Evolutionary conservation across 2,797 vertebrate genomes (phyloP).

Genomic region (Tokudaia muenninki): DNA sequence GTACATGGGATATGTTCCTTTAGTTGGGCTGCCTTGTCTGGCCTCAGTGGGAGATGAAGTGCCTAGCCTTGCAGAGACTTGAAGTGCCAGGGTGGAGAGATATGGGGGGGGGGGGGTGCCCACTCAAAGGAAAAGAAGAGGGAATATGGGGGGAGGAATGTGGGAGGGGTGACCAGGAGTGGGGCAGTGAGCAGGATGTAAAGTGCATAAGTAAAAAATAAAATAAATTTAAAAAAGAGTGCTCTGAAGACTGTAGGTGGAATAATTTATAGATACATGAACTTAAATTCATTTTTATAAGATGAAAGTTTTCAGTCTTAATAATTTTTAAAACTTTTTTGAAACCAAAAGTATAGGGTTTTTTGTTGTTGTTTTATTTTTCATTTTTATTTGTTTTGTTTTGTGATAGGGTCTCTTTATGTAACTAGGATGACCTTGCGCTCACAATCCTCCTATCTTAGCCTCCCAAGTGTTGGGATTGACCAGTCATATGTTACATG

Average conservation of each 20-base stretch:
- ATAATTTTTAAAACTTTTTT: not conserved
- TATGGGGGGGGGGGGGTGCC: no score
- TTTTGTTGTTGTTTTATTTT: not conserved
- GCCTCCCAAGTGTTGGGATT: not conserved
- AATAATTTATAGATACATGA: not conserved
- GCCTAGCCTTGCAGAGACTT: no score
- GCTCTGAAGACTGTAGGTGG: not conserved
- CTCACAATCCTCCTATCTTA: not conserved
- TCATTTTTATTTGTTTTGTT: not conserved
- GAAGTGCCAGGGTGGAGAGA: no score
- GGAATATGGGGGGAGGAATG: not conserved
- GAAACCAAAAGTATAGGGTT: not conserved
- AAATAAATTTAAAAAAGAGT: not conserved
- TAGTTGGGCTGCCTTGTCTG: no score
- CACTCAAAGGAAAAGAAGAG: not conserved
- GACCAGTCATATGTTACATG: not conserved
- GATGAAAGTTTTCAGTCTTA: not conserved
- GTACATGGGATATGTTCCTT: no score
- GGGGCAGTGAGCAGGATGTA: no score
- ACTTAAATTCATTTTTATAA: conserved; percentile 44
- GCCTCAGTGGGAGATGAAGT: no score
- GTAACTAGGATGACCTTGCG: not conserved
- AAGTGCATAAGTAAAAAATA: no score
- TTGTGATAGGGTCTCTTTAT: not conserved
- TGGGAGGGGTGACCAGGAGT: not conserved